These are phyloP conservation scores for Muscicapa adusta DNA, from an alignment of 2,113 vertebrate species.

Conservation along the genomic window DNA sequence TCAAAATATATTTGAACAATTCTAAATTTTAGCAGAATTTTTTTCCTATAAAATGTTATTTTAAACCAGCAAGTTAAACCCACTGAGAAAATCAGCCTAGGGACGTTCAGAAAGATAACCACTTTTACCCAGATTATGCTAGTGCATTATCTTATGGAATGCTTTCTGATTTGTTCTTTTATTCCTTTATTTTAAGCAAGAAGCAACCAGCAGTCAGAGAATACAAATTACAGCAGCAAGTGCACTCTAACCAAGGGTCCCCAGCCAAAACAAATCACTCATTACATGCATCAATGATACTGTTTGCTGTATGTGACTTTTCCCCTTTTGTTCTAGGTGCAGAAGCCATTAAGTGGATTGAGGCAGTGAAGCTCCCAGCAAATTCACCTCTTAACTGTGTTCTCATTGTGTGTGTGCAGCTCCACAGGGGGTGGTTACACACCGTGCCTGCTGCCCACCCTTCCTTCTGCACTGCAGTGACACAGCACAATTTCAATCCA, in stretches of 20 bases:
- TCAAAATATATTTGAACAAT: background rate
- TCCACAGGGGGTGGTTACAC: background rate
- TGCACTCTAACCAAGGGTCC: constrained; percentile 15
- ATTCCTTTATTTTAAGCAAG: constrained; percentile 29
- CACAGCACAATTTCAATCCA: background rate
- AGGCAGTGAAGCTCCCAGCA: background rate
- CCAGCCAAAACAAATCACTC: constrained; percentile 47
- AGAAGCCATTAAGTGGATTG: constrained; percentile 36
- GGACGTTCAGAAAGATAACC: background rate
- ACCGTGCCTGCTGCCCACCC: background rate
- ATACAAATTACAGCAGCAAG: constrained; percentile 31
- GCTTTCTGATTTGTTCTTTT: background rate
- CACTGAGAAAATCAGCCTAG: background rate
- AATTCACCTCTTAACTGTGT: background rate
- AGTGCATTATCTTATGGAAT: background rate
- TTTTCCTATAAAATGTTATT: background rate
- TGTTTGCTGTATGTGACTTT: constrained; percentile 33
- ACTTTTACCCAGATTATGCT: background rate
- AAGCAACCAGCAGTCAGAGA: background rate
- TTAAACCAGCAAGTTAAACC: background rate
- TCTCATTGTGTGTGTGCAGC: background rate
- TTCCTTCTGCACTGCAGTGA: background rate
- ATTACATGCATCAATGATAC: constrained; percentile 44
- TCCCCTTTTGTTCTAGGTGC: constrained; percentile 40
- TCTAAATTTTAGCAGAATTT: background rate